Conservation (phyloP, 2,113 vertebrate genomes). For the Alaudala cheleensis region DNA sequence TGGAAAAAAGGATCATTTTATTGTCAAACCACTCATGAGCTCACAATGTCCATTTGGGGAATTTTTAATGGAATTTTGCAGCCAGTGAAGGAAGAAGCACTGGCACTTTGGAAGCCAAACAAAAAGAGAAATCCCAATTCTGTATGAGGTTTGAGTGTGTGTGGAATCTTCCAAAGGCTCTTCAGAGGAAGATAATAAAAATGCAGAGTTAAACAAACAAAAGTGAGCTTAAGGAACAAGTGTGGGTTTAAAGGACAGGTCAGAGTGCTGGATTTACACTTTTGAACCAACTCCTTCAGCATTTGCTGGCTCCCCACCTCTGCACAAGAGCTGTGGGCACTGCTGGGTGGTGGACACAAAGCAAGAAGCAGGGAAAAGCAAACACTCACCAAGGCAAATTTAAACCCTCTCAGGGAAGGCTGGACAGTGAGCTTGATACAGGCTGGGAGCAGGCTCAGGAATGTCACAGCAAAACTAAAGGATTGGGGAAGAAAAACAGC, state of each 20-base stretch:
- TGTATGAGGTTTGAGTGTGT: neutral
- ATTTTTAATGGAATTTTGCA: neutral
- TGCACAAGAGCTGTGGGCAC: neutral
- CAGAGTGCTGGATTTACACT: neutral
- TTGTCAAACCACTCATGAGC: neutral
- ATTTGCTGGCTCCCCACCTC: neutral
- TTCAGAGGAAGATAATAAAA: neutral
- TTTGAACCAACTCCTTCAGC: neutral
- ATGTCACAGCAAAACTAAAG: slow-evolving; percentile 84
- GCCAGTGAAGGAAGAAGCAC: neutral
- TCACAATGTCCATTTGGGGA: neutral
- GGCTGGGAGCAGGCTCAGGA: slow-evolving; percentile 85
- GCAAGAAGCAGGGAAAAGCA: neutral
- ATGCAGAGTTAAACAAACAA: neutral
- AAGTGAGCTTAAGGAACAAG: neutral
- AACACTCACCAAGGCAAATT: slow-evolving; percentile 89
- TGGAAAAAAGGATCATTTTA: neutral
- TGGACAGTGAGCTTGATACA: slow-evolving; percentile 84
- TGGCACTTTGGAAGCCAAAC: neutral
- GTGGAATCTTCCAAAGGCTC: neutral
- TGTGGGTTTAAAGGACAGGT: neutral
- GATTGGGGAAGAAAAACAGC: slow-evolving; percentile 15
- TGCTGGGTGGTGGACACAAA: neutral
- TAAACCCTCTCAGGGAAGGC: slow-evolving; percentile 89
- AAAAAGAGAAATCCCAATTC: neutral